phyloP scores from a whole-genome alignment of 2,888 invertebrate species.

The Acanthococcus lagerstroemiae region DNA sequence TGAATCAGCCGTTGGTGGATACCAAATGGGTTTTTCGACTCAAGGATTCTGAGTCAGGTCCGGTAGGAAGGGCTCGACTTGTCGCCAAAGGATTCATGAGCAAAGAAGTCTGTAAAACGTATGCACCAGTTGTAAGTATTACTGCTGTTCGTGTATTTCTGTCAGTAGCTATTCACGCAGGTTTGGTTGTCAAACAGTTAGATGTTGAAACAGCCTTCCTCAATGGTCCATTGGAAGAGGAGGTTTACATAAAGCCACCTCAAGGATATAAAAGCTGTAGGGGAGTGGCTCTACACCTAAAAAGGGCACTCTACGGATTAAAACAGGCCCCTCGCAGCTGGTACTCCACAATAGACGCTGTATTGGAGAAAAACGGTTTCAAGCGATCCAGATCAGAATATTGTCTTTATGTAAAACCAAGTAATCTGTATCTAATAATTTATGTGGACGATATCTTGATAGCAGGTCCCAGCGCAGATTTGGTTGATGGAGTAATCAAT shows the following conservation, averaged over 20 bases:
- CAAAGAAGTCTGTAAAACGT: background rate
- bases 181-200: background rate
- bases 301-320: background rate
- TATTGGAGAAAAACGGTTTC: background rate
- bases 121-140: background rate
- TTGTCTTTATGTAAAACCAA: background rate
- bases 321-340: background rate
- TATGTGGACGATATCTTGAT: background rate
- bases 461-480: background rate
- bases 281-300: background rate
- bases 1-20: slow-evolving; percentile 7
- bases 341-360: background rate
- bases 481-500: background rate
- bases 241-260: background rate
- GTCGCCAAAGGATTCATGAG: slow-evolving; percentile 21
- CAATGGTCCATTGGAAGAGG: background rate
- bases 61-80: slow-evolving; percentile 3
- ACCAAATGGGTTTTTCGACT: slow-evolving; percentile 32
- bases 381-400: background rate
- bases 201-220: slow-evolving; percentile 7
- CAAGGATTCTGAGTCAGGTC: slow-evolving; percentile 5
- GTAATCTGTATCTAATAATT: background rate
- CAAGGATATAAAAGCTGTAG: background rate
- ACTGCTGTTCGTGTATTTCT: background rate
- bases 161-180: background rate